Evolutionary conservation across 2,113 vertebrate genomes (phyloP), one percentile per base, ranked within the genome.

Genomic region (Anolis sagrei): DNA sequence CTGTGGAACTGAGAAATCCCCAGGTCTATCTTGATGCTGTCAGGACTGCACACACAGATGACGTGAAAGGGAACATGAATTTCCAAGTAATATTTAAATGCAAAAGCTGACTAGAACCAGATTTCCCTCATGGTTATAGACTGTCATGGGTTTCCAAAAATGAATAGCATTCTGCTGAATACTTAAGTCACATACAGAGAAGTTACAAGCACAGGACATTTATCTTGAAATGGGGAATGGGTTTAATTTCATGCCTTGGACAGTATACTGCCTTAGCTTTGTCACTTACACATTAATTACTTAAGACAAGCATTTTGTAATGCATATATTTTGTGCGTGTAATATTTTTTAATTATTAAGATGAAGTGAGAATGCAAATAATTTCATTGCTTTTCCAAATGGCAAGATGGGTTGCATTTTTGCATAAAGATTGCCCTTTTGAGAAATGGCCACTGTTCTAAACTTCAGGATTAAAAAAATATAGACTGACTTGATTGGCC

Each of bases 11-110:
- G 87, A 94, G 90, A 90, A 93, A 93, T 94, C 89, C 93, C 93
- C 89, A 94, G 91, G 90, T 91, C 89, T 95, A 93, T 90, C 85
- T 89, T 96, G 93, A 95, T 93, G 92, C 94, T 95, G 92, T 93
- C 95, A 95, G 88, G 90, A 88, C 93, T 93, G 85, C 91, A 93
- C 91, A 92, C 91, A 91, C 87, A 91, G 91, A 94, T 93, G 92
- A 95, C 76, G 87, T 92, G 94, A 94, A 94, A 94, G 92, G 93
- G 92, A 94, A 95, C 93, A 94, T 93, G 92, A 95, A 95, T 94
- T 95, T 93, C 93, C 87, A 92, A 94, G 87, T 95, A 93, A 94
- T 95, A 93, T 95, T 94, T 96, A 93, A 94, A 93, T 91, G 89
- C 90, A 11, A 94, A 91, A 90, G 89, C 90, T 92, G 89, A 93